phyloP scores from a whole-genome alignment of 2,113 vertebrate genomes.

The Lophius piscatorius region DNA sequence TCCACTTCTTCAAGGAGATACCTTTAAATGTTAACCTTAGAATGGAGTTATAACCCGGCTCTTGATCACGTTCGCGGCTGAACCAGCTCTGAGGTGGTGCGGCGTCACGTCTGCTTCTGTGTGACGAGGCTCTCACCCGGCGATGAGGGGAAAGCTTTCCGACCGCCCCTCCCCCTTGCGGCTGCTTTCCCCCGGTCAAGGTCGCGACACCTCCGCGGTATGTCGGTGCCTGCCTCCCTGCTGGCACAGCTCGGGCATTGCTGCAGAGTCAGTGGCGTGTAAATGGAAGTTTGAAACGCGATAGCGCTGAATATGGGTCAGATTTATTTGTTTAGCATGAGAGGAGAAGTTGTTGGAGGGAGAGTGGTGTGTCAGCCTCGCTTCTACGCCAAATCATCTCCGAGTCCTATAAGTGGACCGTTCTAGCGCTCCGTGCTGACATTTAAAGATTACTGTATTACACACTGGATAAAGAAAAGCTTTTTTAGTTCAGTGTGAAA shows the following conservation, averaged over 20 bases:
- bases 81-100: too few relatives aligned
- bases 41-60: too few relatives aligned
- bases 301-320: slow-evolving; percentile 52
- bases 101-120: slow-evolving; percentile 37
- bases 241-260: slow-evolving; percentile 43
- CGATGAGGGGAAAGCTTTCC: slow-evolving; percentile 40
- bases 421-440: too few relatives aligned
- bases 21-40: too few relatives aligned
- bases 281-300: slow-evolving; percentile 54
- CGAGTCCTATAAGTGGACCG: slow-evolving; percentile 7
- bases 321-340: slow-evolving; percentile 58
- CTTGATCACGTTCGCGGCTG: too few relatives aligned
- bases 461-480: too few relatives aligned
- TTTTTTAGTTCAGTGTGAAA: too few relatives aligned
- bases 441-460: background rate
- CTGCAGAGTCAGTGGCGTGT: slow-evolving; percentile 50
- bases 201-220: slow-evolving; percentile 42
- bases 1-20: too few relatives aligned
- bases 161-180: background rate
- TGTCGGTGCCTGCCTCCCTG: slow-evolving; percentile 28
- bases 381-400: slow-evolving; percentile 14
- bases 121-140: slow-evolving; percentile 30
- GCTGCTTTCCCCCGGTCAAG: slow-evolving; percentile 39
- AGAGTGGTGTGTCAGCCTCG: background rate
- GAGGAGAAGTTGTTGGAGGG: slow-evolving; percentile 2